Percentiles rank a stretch among this genome's conserved stretches.
Conservation (phyloP, 1,140 invertebrate species). For the Sitodiplosis mosellana region DNA sequence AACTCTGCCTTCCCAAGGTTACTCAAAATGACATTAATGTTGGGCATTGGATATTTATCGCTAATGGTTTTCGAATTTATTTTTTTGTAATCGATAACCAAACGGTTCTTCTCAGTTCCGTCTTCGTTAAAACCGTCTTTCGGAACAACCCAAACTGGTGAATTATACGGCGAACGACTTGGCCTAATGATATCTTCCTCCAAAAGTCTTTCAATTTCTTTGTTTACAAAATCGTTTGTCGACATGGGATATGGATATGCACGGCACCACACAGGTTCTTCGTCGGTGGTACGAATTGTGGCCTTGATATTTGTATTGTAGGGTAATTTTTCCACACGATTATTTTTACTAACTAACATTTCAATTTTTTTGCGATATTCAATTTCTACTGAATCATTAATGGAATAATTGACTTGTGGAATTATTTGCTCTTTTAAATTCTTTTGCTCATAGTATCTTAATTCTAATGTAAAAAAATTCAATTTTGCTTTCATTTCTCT, state of each 20-base stretch:
- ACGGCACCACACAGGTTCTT: constrained; percentile 7
- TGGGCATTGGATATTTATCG: constrained; percentile 29
- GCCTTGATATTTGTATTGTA: constrained; percentile 4
- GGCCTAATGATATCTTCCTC: constrained; percentile 14
- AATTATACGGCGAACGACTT: constrained; percentile 5
- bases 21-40: constrained; percentile 27
- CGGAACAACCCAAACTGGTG: too few relatives aligned
- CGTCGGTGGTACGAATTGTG: constrained; percentile 3
- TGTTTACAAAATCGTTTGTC: constrained; percentile 10
- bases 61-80: constrained; percentile 16
- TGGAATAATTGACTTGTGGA: too few relatives aligned
- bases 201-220: constrained; percentile 13
- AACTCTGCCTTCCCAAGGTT: constrained; percentile 18
- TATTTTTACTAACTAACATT: too few relatives aligned
- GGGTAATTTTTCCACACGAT: too few relatives aligned
- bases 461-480: too few relatives aligned
- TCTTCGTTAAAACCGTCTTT: constrained; percentile 7
- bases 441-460: too few relatives aligned
- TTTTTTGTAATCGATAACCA: constrained; percentile 19
- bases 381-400: too few relatives aligned
- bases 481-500: too few relatives aligned
- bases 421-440: too few relatives aligned
- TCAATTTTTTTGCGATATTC: too few relatives aligned
- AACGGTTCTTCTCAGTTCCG: constrained; percentile 15
- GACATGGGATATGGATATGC: constrained; percentile 10